These are phyloP conservation scores for Dione vanillae DNA, from an alignment of 2,888 invertebrate genomes.

Conservation along the genomic window DNA sequence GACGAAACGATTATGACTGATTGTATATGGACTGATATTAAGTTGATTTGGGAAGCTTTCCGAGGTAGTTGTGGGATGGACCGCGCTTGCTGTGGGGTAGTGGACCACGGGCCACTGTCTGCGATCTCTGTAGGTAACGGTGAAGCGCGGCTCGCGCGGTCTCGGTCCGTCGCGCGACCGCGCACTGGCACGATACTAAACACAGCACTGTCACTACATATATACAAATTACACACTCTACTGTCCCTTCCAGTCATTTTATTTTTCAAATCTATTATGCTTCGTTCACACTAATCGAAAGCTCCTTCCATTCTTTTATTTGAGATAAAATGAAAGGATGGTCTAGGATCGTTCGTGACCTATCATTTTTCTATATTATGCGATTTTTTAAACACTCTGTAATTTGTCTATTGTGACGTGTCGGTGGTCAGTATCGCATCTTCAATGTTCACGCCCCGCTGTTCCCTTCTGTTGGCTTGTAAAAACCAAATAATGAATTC, in stretches of 20 bases:
- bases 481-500: conserved; percentile 74
- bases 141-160: conserved; percentile 56
- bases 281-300: conserved; percentile 14
- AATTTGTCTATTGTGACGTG: conserved; percentile 31
- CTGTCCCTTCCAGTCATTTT: conserved; percentile 2
- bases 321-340: conserved; percentile 7
- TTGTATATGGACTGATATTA: conserved; percentile 31
- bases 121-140: conserved; percentile 81
- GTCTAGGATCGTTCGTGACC: neutral
- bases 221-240: conserved; percentile 4
- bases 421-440: conserved; percentile 54
- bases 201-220: conserved; percentile 40
- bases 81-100: conserved; percentile 68
- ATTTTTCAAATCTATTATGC: neutral
- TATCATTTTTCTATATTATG: neutral
- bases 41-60: conserved; percentile 13
- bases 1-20: conserved; percentile 27
- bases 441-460: conserved; percentile 63
- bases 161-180: conserved; percentile 65
- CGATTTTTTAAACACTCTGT: conserved; percentile 10
- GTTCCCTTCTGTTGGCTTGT: conserved; percentile 75
- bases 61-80: conserved; percentile 51
- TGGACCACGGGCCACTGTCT: conserved; percentile 71
- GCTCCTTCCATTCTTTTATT: conserved; percentile 24
- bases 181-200: conserved; percentile 52